Evolutionary conservation across 2,888 invertebrate genomes (phyloP), one percentile per base, ranked within the genome.

Genomic region (Eristalis tenax): DNA sequence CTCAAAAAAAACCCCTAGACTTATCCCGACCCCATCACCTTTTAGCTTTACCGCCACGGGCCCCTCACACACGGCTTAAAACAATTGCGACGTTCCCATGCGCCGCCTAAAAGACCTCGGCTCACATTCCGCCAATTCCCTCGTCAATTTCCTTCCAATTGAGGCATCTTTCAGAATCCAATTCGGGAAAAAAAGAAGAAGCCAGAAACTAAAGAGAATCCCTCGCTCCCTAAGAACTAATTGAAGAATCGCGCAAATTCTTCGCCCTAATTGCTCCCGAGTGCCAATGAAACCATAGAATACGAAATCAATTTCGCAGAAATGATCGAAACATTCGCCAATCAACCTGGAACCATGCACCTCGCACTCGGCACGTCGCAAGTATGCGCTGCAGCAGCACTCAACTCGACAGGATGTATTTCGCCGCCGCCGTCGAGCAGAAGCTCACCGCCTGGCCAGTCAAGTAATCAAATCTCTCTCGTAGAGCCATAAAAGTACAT

Each of bases 381-480:
- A 32, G 32, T 61, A 65, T 74, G 74, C 56, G 50, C 15, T 28
- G 56, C 18, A 35, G 26, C 59, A 38, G 38, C 38, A 38, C 38
- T 38, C 38, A 38, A 4, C 13, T 11, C 56, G 10, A 32, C 22
- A 13, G 26, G 18, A 26, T 59, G 59, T 28, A 59, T 13, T 59
- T n/a, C 11, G 59, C 59, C 59, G 15, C 26, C 26, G 26, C 26
- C 26, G 26, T 26, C 26, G 26, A 26, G 32, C 59, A 73, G 63
- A 64, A 63, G 68, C 43, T 26, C 68, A 38, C 43, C 8, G 61
- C n/a, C 38, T 13, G 3, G 38, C 38, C 38, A n/a, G 40, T 8
- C 57, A 68, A 76, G 83, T 83, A 83, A 87, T 83, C 83, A 83
- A 87, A 87, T 87, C 87, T 83, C 76, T 87, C 87, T 83, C 76